Evolutionary conservation across 2,797 vertebrate genomes (phyloP).

Genomic region (Macropodus opercularis): DNA sequence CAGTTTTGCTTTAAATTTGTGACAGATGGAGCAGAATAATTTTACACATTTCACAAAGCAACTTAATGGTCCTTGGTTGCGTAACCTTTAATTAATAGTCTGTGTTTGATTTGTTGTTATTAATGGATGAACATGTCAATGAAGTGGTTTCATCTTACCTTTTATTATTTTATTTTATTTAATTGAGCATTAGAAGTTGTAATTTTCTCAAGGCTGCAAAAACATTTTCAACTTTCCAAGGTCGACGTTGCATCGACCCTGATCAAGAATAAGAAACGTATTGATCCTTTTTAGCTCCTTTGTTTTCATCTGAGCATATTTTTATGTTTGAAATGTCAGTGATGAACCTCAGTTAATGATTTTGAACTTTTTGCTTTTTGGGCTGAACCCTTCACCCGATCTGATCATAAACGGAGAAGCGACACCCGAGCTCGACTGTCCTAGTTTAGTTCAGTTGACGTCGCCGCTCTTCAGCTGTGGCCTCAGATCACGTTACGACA

Average conservation of each 20-base stretch:
- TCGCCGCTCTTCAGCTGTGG: constrained; percentile 68
- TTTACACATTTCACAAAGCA: background rate
- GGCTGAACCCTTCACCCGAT: constrained; percentile 12
- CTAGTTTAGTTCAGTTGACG: constrained; percentile 67
- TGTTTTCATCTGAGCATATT: no score
- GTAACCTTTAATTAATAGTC: background rate
- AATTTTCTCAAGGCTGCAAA: background rate
- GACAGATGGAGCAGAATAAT: no score
- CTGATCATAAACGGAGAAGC: background rate
- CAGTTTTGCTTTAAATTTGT: no score
- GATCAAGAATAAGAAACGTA: no score
- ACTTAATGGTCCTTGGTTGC: background rate
- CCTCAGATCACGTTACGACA: constrained; percentile 54
- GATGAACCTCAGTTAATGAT: background rate
- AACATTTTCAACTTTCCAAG: background rate
- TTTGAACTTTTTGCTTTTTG: constrained; percentile 6
- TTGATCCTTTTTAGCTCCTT: no score
- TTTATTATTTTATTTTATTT: background rate
- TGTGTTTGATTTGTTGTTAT: no score
- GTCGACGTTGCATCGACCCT: no score
- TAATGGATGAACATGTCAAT: background rate
- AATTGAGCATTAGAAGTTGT: background rate
- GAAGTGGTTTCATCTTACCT: background rate
- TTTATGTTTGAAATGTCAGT: accelerated
- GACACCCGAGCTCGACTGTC: constrained; percentile 51